Conservation (phyloP, 1,140 invertebrate genomes). For the Tribolium castaneum region DNA sequence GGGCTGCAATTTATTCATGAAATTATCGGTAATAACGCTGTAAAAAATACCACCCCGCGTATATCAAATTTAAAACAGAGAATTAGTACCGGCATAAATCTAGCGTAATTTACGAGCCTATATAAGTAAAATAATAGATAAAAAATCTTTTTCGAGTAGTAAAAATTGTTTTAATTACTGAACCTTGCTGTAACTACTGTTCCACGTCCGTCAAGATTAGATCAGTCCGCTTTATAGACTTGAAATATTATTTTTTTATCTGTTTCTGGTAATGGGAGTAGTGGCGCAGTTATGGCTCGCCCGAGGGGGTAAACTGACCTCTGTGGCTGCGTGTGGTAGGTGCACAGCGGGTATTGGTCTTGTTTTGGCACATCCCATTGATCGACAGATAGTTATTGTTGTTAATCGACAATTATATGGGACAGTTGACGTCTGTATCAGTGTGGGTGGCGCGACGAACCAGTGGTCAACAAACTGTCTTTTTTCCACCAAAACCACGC, state of each 20-base stretch:
- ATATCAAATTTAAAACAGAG: not conserved
- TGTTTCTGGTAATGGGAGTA: conserved; percentile 26
- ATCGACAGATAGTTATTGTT: conserved; percentile 5
- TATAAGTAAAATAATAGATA: conserved; percentile 7
- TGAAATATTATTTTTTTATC: conserved; percentile 27
- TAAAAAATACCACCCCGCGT: not conserved
- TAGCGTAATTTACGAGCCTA: not conserved
- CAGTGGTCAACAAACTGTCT: not conserved
- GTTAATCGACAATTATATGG: not conserved
- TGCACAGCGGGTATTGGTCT: conserved; percentile 1
- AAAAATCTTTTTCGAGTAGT: not conserved
- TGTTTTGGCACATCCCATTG: conserved; percentile 28
- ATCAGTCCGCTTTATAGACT: conserved; percentile 17
- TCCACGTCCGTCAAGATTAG: not conserved
- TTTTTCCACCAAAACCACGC: not conserved
- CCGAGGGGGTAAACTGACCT: conserved; percentile 1
- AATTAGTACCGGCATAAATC: conserved; percentile 15
- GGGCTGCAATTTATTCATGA: not conserved
- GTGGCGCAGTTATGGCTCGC: not conserved
- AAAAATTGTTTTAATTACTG: conserved; percentile 34
- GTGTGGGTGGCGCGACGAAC: not conserved
- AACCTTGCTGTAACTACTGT: conserved; percentile 26
- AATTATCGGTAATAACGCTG: not conserved
- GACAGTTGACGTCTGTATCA: conserved; percentile 27
- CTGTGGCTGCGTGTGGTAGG: not conserved